Evolutionary conservation across 2,888 invertebrate species (phyloP).

Genomic region (Agriopis leucophaearia): DNA sequence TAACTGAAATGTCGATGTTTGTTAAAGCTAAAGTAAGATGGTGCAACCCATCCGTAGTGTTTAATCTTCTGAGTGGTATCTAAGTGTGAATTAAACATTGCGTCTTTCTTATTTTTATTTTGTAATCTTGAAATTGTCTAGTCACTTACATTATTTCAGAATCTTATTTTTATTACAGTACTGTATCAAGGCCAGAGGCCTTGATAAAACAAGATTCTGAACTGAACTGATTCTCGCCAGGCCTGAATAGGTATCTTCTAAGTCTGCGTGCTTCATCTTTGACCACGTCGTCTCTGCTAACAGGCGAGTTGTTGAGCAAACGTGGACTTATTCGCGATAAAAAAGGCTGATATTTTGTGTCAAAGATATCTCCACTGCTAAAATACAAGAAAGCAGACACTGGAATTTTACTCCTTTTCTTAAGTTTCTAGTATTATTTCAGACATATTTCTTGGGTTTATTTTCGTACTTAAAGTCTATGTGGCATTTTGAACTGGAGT

Average conservation of each 20-base stretch:
- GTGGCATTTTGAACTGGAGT: slow-evolving; percentile 10
- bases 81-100: slow-evolving; percentile 15
- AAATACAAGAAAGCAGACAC: not conserved
- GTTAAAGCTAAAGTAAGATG: too few species aligned
- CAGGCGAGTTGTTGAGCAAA: too few species aligned
- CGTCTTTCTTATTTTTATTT: not conserved
- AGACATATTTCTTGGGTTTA: slow-evolving; percentile 5
- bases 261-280: too few species aligned
- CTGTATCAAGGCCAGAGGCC: too few species aligned
- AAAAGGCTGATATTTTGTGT: not conserved
- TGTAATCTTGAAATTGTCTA: slow-evolving; percentile 6
- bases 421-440: not conserved
- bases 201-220: too few species aligned
- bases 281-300: too few species aligned
- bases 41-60: too few species aligned
- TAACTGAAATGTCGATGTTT: too few species aligned
- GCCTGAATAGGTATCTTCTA: too few species aligned
- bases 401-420: not conserved
- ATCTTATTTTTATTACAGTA: not conserved
- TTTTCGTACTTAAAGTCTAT: slow-evolving; percentile 4
- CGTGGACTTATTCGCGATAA: not conserved
- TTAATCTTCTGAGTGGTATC: slow-evolving; percentile 26
- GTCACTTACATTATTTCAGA: not conserved
- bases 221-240: too few species aligned
- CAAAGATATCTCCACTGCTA: not conserved